Conservation (phyloP, 2,888 invertebrate genomes). For the Monochamus alternatus region DNA sequence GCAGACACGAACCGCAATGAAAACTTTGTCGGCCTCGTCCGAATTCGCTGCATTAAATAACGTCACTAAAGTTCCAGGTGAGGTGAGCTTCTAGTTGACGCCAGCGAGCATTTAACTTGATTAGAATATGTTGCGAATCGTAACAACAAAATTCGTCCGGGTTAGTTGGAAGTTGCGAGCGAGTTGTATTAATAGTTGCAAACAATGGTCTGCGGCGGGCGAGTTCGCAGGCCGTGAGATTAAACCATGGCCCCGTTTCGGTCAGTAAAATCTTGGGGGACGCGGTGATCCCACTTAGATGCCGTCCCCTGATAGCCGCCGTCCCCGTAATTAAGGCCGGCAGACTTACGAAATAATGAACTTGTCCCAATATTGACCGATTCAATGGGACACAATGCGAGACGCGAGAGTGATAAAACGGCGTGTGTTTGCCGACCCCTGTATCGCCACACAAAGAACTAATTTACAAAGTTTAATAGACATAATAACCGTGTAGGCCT, state of each 20-base stretch:
- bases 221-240: conserved; percentile 62
- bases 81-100: conserved; percentile 8
- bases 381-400: conserved; percentile 26
- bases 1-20: neutral
- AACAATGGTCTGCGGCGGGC: conserved; percentile 62
- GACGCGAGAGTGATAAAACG: conserved; percentile 19
- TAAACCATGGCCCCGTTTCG: conserved; percentile 59
- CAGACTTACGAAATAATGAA: conserved; percentile 49
- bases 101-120: conserved; percentile 45
- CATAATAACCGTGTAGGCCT: conserved; percentile 24
- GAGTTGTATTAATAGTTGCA: conserved; percentile 61
- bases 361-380: conserved; percentile 39
- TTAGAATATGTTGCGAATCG: conserved; percentile 46
- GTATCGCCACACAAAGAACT: conserved; percentile 27
- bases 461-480: conserved; percentile 36
- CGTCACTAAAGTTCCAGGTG: conserved; percentile 17
- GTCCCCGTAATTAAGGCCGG: conserved; percentile 54
- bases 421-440: conserved; percentile 17
- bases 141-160: conserved; percentile 45
- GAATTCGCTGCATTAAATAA: conserved; percentile 22
- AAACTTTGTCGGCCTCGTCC: neutral
- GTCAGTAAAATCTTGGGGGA: conserved; percentile 59
- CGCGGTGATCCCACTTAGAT: conserved; percentile 53
- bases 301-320: conserved; percentile 49
- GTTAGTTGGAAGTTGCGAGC: conserved; percentile 50